These are phyloP conservation scores for Lordiphosa mommai DNA, from an alignment of 1,140 invertebrate genomes.

Conservation along the genomic window DNA sequence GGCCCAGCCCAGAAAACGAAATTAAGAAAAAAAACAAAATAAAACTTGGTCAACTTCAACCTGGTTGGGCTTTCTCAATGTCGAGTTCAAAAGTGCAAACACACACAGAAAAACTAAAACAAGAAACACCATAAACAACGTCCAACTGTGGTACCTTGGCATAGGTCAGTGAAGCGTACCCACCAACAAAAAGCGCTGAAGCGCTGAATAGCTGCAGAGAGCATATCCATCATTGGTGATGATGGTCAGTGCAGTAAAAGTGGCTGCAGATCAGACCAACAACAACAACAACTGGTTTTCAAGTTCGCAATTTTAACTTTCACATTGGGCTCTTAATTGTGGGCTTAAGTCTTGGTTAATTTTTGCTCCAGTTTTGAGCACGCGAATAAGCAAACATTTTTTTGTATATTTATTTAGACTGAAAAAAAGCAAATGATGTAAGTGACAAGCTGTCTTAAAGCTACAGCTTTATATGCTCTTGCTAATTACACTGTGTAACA, in stretches of 20 bases:
- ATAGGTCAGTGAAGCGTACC: conserved; percentile 69
- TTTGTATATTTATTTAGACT: too few relatives aligned
- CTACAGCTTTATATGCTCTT: background rate
- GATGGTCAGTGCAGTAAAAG: conserved; percentile 55
- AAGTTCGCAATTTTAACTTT: conserved; percentile 63
- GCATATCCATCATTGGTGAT: conserved; percentile 8
- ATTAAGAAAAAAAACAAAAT: conserved; percentile 28
- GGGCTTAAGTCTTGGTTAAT: conserved; percentile 70
- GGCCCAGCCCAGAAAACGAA: background rate
- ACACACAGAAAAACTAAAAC: conserved; percentile 1
- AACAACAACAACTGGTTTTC: conserved; percentile 52
- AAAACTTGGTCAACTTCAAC: conserved; percentile 59
- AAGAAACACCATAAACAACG: conserved; percentile 10
- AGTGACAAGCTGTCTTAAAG: background rate
- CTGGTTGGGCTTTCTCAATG: conserved; percentile 17
- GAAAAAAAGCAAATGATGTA: background rate
- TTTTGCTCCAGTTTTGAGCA: conserved; percentile 73
- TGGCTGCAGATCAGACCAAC: conserved; percentile 52
- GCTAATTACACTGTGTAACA: conserved; percentile 1
- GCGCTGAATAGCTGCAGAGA: conserved; percentile 18
- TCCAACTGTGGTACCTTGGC: conserved; percentile 41
- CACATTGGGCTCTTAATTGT: conserved; percentile 76
- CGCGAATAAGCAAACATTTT: too few relatives aligned
- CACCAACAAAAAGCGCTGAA: conserved; percentile 4
- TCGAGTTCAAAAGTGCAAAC: conserved; percentile 58